Evolutionary conservation across 2,113 vertebrate genomes (phyloP).

Genomic region (Murina feae): DNA sequence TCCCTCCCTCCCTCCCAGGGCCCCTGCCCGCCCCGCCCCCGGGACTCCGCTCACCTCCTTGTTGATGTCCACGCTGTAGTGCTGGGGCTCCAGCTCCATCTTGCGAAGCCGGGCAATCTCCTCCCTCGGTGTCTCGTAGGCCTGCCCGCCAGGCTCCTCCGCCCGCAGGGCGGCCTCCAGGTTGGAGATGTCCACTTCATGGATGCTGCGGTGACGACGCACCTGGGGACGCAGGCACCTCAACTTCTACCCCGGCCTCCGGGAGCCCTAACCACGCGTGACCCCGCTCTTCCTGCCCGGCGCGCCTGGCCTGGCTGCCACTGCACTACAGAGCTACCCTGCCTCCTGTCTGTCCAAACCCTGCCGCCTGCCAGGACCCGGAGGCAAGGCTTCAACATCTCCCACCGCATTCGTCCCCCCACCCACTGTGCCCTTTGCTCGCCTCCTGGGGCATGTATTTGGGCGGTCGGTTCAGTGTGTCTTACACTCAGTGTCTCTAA

Average conservation of each 20-base stretch:
- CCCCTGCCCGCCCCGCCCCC: background rate
- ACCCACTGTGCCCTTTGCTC: fast-evolving
- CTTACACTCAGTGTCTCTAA: background rate
- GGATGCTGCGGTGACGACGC: conserved; percentile 90
- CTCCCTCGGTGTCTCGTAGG: conserved; percentile 91
- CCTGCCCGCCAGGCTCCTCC: conserved; percentile 78
- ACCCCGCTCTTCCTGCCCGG: background rate
- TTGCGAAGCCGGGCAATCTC: conserved; percentile 94
- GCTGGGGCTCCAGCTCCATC: conserved; percentile 88
- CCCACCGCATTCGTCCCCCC: fast-evolving
- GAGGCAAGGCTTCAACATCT: fast-evolving
- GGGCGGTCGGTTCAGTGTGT: background rate
- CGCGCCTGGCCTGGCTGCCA: background rate
- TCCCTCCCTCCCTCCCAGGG: fast-evolving
- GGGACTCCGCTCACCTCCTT: conserved; percentile 82
- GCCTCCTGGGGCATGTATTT: background rate
- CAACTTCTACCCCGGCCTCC: background rate
- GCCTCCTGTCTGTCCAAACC: background rate
- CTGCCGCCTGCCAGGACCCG: background rate
- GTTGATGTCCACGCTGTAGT: conserved; percentile 85
- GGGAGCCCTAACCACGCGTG: background rate
- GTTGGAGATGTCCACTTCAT: conserved; percentile 96
- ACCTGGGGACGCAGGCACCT: conserved; percentile 80
- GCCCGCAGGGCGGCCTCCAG: conserved; percentile 90
- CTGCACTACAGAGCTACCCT: too few relatives aligned